These are phyloP conservation scores for Cryptus armator DNA, from an alignment of 2,888 invertebrate genomes.

Conservation along the genomic window DNA sequence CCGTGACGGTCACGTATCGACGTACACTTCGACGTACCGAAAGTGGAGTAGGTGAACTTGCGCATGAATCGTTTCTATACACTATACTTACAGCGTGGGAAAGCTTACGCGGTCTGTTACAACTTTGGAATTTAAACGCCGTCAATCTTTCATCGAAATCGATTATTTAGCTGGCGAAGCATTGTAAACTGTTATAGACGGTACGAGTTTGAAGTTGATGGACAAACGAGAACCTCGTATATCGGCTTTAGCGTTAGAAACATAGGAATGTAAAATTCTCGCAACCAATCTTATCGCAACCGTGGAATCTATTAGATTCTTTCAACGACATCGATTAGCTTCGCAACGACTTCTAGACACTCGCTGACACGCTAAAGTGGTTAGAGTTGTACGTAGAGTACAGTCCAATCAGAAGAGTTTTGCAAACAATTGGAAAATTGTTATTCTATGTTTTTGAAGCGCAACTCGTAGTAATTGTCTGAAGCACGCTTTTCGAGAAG, in stretches of 20 bases:
- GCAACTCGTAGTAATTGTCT: neutral
- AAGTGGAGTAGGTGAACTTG: slow-evolving; percentile 56
- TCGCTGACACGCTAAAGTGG: neutral
- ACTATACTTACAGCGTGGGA: slow-evolving; percentile 25
- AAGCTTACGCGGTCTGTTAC: slow-evolving; percentile 3
- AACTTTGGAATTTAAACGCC: slow-evolving; percentile 37
- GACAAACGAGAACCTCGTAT: slow-evolving; percentile 1
- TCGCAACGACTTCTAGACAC: neutral
- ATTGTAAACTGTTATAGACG: slow-evolving; percentile 1
- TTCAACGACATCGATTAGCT: slow-evolving; percentile 28
- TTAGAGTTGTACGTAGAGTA: neutral
- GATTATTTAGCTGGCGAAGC: slow-evolving; percentile 31
- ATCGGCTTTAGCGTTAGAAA: neutral
- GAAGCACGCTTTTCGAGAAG: neutral
- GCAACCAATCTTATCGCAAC: neutral
- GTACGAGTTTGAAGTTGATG: neutral
- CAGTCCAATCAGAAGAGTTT: neutral
- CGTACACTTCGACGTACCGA: slow-evolving; percentile 22
- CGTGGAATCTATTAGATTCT: neutral
- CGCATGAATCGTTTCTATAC: slow-evolving; percentile 2
- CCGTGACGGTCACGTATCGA: slow-evolving; percentile 24
- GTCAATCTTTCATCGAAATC: slow-evolving; percentile 56
- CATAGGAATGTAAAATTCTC: neutral
- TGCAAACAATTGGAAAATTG: neutral
- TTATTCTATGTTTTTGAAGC: neutral